Percentiles rank a stretch among this genome's conserved stretches.
Evolutionary conservation across 2,113 vertebrate species (phyloP).

Genomic region (Petaurus breviceps): DNA sequence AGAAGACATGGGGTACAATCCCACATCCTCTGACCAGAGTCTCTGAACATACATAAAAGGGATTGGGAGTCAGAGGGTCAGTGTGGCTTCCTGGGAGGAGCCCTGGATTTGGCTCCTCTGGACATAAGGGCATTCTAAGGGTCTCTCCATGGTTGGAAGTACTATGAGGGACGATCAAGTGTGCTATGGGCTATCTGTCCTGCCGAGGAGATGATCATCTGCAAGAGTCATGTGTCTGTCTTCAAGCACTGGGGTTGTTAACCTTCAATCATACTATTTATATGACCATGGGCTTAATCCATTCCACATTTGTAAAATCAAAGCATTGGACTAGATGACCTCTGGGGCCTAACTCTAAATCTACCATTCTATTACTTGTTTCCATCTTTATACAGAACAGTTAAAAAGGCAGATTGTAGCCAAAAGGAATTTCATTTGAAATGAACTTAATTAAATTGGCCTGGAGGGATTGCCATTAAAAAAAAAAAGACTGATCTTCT

Average conservation of each 20-base stretch:
- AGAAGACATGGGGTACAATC: neutral
- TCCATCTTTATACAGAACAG: neutral
- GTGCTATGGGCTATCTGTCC: neutral
- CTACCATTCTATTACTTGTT: neutral
- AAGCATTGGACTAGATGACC: neutral
- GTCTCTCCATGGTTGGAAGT: neutral
- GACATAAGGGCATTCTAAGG: neutral
- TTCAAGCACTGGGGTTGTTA: neutral
- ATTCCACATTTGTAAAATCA: neutral
- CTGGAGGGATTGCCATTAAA: slow-evolving; percentile 23
- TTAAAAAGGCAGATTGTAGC: slow-evolving; percentile 26
- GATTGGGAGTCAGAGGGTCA: neutral
- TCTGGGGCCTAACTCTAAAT: neutral
- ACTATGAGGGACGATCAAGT: neutral
- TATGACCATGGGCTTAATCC: neutral
- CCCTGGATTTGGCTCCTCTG: too few relatives aligned
- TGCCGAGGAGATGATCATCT: too few relatives aligned
- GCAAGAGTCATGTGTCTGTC: slow-evolving; percentile 11
- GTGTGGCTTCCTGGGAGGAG: neutral
- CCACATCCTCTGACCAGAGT: neutral
- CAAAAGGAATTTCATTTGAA: slow-evolving; percentile 7
- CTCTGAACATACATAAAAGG: neutral
- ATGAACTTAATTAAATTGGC: slow-evolving; percentile 20
- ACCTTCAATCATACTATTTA: neutral
- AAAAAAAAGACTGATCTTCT: neutral